Evolutionary conservation across 2,888 invertebrate genomes (phyloP).

Genomic region (Polyommatus iphigenia): DNA sequence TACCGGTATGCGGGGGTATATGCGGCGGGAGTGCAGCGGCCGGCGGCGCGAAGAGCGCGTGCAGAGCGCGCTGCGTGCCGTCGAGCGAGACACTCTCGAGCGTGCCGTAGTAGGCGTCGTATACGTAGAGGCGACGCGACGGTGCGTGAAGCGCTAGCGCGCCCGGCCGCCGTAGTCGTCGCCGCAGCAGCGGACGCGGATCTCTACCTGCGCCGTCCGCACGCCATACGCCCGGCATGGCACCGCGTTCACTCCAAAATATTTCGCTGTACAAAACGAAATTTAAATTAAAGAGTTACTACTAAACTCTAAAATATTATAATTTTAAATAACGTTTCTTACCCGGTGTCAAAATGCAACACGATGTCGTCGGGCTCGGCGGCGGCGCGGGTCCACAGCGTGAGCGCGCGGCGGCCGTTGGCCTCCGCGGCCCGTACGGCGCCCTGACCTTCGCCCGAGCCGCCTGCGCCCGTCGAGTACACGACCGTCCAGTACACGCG

Average conservation of each 20-base stretch:
- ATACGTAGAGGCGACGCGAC: conserved; percentile 89
- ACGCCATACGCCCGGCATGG: conserved; percentile 81
- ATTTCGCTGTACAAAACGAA: conserved; percentile 71
- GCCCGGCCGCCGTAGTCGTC: conserved; percentile 85
- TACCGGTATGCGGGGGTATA: conserved; percentile 26
- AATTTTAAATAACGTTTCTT: conserved; percentile 31
- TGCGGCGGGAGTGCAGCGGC: conserved; percentile 42
- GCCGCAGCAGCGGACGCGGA: conserved; percentile 76
- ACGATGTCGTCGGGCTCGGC: conserved; percentile 86
- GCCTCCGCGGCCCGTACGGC: conserved; percentile 64
- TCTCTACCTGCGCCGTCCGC: conserved; percentile 82
- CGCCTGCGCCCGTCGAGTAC: conserved; percentile 39
- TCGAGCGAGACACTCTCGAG: conserved; percentile 85
- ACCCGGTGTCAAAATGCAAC: conserved; percentile 83
- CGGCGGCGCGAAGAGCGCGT: conserved; percentile 51
- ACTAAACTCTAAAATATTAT: not conserved
- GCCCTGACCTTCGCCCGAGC: conserved; percentile 45
- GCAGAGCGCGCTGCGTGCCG: conserved; percentile 81
- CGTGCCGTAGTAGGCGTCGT: conserved; percentile 87
- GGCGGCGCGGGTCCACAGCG: conserved; percentile 71
- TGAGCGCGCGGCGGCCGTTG: conserved; percentile 79
- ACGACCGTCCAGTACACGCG: conserved; percentile 86
- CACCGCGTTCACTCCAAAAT: conserved; percentile 88
- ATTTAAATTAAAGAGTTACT: not conserved
- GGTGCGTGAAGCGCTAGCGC: conserved; percentile 89